Evolutionary conservation across 2,888 invertebrate genomes (phyloP), one percentile per base, ranked within the genome.

Genomic region (Neoaliturus tenellus): DNA sequence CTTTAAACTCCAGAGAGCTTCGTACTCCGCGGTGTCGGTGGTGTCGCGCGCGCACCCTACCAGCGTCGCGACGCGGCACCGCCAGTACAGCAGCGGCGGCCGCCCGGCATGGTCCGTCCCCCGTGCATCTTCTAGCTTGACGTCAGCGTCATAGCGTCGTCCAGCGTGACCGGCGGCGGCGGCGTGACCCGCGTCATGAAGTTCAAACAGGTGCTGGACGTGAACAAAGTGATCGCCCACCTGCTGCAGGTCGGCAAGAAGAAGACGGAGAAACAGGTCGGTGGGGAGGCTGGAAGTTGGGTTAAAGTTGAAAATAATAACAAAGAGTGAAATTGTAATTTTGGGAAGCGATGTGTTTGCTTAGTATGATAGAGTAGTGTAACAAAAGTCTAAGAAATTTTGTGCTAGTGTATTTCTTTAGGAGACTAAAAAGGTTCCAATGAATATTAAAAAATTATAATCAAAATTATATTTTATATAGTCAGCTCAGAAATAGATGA

Each of bases 211-310:
- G 85, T 86, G 20, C 80, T 88, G 48, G 88, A 88, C 82, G 86
- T 88, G 17, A 88, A 88, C 83, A 88, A 88, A 82, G 86, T 88
- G 69, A 88, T 88, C 80, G 84, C 84, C 8, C 88, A 88, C 84
- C 85, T 88, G 6, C 86, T 88, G 20, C 86, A 87, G 39, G 88
- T 86, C 31, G 85, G 88, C 25, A 88, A 88, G 83, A 88, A 88
- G 85, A 87, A 87, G 83, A 85, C 86, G 75, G 86, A 86, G 31
- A 88, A 87, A 85, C 88, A 88, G 87, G 88, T 88, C 82, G 81
- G 83, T 85, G 23, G 1, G 23, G 8, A 17, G 10, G 10, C 17
- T 8, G 35, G 35, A 35, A 35, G 10, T 35, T 35, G 35, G 35
- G 35, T 6, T 35, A 35, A 35, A 4, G 35, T 35, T n/a, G n/a